Base-by-base conservation (phyloP, 2,113 vertebrate species). In the Pteronura brasiliensis region DNA sequence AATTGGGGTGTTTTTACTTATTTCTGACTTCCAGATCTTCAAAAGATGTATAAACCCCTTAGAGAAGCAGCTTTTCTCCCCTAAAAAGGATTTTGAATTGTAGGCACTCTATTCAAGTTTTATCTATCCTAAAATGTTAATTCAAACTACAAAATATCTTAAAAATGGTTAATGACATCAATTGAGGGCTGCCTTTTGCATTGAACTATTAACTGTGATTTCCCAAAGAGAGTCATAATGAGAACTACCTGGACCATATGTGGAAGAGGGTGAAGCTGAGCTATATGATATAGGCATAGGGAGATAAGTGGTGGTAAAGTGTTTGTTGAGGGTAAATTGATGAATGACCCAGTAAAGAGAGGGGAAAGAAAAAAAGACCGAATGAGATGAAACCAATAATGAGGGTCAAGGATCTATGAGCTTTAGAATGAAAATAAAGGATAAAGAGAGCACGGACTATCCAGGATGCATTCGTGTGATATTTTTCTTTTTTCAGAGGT, bases 1-100 rank as follows among this genome's bases (percentile, higher is more conserved):
- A 81, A 90, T n/a, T 44, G 21, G 1, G 34, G 10, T 88, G 34
- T 93, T 92, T 90, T 10, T 84, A 25, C 34, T 88, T 90, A 47
- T 81, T 94, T 90, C 25, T 92, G 29, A 21, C 25, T 92, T 93
- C 92, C 13, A 29, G 36, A 71, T 93, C 61, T 95, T 93, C 55
- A 94, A 55, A 61, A 25, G 13, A 85, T 4, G 6, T 20, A 1
- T 39, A 85, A 94, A 88, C 3, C 39, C 49, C 13, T 90, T 49
- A 49, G 96, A 61, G 52, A 95, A 82, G 21, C 10, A 96, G 1
- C 6, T 71, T 89, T 7, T 79, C 20, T 96, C 5, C n/a, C 4
- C 14, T 90, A 77, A 76, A 90, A 18, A 12, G 21, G 13, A 71
- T 72, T 74, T 96, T 88, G 4, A 79, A 71, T 82, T 82, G 12